phyloP scores from a whole-genome alignment of 2,113 vertebrate species.

The Atherinomorus stipes region DNA sequence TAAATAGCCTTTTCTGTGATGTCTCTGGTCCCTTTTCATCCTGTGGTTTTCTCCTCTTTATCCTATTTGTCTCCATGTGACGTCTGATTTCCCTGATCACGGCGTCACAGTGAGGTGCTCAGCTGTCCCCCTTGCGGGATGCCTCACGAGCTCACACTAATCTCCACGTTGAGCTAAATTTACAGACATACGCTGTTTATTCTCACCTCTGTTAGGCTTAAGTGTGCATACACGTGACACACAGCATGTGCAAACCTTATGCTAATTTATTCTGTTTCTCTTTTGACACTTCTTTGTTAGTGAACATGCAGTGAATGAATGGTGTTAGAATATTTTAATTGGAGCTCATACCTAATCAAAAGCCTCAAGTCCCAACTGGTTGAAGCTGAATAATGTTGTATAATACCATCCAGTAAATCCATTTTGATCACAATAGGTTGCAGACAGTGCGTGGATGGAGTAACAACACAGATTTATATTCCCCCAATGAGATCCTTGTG shows the following conservation, averaged over 20 bases:
- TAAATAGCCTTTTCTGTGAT: conserved; percentile 3
- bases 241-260: conserved; percentile 7
- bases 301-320: conserved; percentile 7
- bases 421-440: conserved; percentile 38
- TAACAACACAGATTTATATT: conserved; percentile 16
- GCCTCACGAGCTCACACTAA: conserved; percentile 70
- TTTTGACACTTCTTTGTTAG: conserved; percentile 10
- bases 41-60: conserved; percentile 44
- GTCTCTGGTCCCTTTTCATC: conserved; percentile 11
- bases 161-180: conserved; percentile 67
- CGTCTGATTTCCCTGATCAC: conserved; percentile 66
- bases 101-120: conserved; percentile 64
- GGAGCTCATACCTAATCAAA: conserved; percentile 29
- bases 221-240: conserved; percentile 23
- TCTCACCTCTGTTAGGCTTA: conserved; percentile 42
- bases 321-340: conserved; percentile 4
- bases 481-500: background rate
- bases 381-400: conserved; percentile 27
- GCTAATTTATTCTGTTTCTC: background rate
- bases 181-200: conserved; percentile 53
- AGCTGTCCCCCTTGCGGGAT: conserved; percentile 56
- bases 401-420: conserved; percentile 44
- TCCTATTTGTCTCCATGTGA: conserved; percentile 71
- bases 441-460: conserved; percentile 16
- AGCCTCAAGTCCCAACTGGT: conserved; percentile 13